A percentile compares a stretch with the other conserved stretches of the same genome.
These are phyloP conservation scores for Balaeniceps rex DNA, from an alignment of 2,113 vertebrate genomes.

Conservation along the genomic window DNA sequence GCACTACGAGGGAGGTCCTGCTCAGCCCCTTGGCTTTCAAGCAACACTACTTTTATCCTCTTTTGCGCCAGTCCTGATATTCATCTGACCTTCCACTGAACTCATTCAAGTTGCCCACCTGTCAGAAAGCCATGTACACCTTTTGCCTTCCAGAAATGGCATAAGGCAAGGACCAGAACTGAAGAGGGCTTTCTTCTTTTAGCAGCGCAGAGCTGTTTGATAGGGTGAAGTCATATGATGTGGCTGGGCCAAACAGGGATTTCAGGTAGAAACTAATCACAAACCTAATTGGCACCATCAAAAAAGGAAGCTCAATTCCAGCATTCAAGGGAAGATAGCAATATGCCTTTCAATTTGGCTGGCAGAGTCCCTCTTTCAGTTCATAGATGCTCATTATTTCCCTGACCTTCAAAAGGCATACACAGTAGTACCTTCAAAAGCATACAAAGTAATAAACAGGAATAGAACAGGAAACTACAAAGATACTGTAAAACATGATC, in stretches of 20 bases:
- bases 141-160: neutral
- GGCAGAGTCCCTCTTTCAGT: neutral
- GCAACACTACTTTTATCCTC: neutral
- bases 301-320: neutral
- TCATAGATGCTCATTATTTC: neutral
- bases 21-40: neutral
- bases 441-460: neutral
- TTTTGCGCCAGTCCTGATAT: neutral
- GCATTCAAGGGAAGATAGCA: neutral
- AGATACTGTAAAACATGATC: neutral
- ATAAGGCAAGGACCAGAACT: neutral
- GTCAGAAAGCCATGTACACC: neutral
- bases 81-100: neutral
- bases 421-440: neutral
- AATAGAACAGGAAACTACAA: neutral
- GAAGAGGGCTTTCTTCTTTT: neutral
- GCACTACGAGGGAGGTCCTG: neutral
- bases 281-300: neutral
- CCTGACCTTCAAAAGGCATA: neutral
- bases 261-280: neutral
- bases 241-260: neutral
- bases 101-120: neutral
- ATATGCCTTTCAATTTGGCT: neutral
- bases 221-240: fast-evolving
- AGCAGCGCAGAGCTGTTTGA: neutral